Percentiles rank a stretch among this genome's conserved stretches.
Evolutionary conservation across 2,888 invertebrate species (phyloP).

Genomic region (Chrysotoxum bicinctum): DNA sequence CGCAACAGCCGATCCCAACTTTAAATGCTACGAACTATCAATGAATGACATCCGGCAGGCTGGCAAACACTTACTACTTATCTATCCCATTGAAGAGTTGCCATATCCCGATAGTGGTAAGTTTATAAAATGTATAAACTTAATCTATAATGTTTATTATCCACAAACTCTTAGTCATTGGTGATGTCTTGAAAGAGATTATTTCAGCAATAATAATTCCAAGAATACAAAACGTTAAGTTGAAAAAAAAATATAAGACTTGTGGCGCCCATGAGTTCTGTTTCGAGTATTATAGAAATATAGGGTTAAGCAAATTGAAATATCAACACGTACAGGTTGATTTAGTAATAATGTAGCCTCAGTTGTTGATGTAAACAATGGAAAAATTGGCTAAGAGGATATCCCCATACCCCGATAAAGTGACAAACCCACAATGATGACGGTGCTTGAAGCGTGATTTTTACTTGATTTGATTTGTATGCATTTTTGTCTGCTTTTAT

Average conservation of each 20-base stretch:
- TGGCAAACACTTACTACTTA: conserved; percentile 84
- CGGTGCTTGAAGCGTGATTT: conserved; percentile 33
- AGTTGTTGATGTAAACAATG: conserved; percentile 36
- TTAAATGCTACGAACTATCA: conserved; percentile 82
- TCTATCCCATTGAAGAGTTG: conserved; percentile 82
- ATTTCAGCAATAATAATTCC: conserved; percentile 10
- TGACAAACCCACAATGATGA: conserved; percentile 3
- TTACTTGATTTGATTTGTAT: conserved; percentile 11
- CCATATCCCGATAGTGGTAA: conserved; percentile 80
- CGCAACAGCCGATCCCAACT: conserved; percentile 65
- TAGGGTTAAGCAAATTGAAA: conserved; percentile 30
- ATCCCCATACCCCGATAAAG: conserved; percentile 1
- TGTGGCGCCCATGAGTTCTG: conserved; percentile 36
- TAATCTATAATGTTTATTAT: not conserved
- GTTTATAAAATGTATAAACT: conserved; percentile 72
- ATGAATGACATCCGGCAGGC: conserved; percentile 84
- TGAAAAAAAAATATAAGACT: conserved; percentile 26
- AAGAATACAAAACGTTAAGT: conserved; percentile 5
- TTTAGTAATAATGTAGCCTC: conserved; percentile 14
- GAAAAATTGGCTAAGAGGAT: conserved; percentile 26
- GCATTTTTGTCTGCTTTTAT: not conserved
- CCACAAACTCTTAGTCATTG: conserved; percentile 26
- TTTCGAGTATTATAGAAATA: not conserved
- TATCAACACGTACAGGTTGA: conserved; percentile 51
- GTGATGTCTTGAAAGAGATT: not conserved